These are phyloP conservation scores for Aphis gossypii DNA, from an alignment of 1,140 invertebrate species.

Conservation along the genomic window DNA sequence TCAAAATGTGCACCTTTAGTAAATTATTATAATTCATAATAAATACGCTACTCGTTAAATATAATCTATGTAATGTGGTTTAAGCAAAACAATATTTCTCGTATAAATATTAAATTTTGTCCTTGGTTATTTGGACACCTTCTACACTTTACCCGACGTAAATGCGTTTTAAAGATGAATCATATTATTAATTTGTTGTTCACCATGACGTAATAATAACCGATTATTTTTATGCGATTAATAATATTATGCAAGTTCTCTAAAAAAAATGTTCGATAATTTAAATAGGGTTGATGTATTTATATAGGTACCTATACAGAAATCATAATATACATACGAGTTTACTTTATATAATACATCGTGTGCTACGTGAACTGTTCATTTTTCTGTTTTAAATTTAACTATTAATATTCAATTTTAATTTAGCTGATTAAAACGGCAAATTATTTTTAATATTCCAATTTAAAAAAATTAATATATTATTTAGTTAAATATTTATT, in stretches of 20 bases:
- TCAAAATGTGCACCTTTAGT: not conserved
- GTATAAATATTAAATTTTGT: not conserved
- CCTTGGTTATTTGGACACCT: conserved; percentile 5
- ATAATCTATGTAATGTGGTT: not conserved
- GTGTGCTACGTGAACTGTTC: not conserved
- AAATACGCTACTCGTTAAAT: not conserved
- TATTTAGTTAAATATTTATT: not conserved
- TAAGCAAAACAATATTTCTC: not conserved
- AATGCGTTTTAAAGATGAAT: not conserved
- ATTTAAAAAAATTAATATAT: not conserved
- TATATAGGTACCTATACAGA: not conserved
- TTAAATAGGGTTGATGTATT: not conserved
- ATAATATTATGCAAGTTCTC: conserved; percentile 9
- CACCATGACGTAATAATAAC: conserved; percentile 6
- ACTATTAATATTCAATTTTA: not conserved
- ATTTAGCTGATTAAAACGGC: not conserved
- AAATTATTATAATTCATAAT: conserved; percentile 20
- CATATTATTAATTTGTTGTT: conserved; percentile 23
- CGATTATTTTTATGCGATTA: not conserved
- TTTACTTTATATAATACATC: not conserved
- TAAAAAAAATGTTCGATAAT: not conserved
- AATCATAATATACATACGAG: not conserved
- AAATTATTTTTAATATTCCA: not conserved
- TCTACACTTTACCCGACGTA: not conserved
- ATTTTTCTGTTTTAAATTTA: not conserved